Evolutionary conservation across 1,140 invertebrate genomes (phyloP).

Genomic region (Pseudomyrmex dendroicus): DNA sequence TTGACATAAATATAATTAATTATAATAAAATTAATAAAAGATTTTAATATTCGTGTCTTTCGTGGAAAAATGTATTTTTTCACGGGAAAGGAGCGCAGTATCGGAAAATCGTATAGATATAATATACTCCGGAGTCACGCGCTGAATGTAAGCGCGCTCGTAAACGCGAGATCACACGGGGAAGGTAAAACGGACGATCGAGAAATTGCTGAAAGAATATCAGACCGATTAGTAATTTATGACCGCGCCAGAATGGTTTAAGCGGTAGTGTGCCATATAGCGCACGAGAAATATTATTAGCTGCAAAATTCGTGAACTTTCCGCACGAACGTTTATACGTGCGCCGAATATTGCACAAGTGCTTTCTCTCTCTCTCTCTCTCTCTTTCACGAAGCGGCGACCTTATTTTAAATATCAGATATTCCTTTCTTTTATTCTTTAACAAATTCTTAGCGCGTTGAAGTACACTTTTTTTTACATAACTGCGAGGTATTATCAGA

Average conservation of each 20-base stretch:
- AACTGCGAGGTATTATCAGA: too few relatives aligned
- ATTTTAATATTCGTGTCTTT: neutral
- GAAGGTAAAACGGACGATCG: conserved; percentile 27
- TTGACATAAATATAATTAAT: neutral
- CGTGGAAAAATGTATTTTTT: too few relatives aligned
- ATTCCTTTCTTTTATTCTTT: neutral
- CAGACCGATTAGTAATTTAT: conserved; percentile 64
- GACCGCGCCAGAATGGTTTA: conserved; percentile 14
- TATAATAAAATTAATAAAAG: too few relatives aligned
- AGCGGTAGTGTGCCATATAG: conserved; percentile 1
- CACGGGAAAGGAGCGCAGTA: conserved; percentile 12
- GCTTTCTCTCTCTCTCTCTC: neutral
- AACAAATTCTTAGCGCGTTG: neutral
- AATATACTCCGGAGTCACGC: too few relatives aligned
- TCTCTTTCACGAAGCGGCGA: neutral
- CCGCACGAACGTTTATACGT: neutral
- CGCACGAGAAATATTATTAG: conserved; percentile 56
- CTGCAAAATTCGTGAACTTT: conserved; percentile 32
- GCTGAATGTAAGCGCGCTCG: neutral
- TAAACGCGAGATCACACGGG: neutral
- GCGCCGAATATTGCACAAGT: conserved; percentile 17
- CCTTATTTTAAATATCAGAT: neutral
- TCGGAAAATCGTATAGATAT: conserved; percentile 52
- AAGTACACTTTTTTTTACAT: too few relatives aligned
- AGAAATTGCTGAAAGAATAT: conserved; percentile 65